These are phyloP conservation scores for Acleris literana DNA, from an alignment of 2,888 invertebrate species.

Conservation along the genomic window DNA sequence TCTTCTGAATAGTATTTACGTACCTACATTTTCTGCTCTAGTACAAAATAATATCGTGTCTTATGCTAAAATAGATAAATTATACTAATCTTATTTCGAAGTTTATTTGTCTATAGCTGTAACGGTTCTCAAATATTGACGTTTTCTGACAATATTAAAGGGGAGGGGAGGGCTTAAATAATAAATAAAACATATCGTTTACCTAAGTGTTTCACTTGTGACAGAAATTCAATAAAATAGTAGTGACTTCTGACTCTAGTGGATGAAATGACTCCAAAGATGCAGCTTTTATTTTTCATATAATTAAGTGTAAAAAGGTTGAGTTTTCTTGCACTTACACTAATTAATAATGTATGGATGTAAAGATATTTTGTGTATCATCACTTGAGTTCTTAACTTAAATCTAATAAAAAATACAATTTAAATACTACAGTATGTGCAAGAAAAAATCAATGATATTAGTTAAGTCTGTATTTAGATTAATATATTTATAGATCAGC, in stretches of 20 bases:
- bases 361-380: too few species aligned
- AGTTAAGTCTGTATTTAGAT: slow-evolving; percentile 60
- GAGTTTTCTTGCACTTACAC: slow-evolving; percentile 20
- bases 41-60: slow-evolving; percentile 71
- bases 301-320: slow-evolving; percentile 60
- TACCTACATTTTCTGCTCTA: slow-evolving; percentile 53
- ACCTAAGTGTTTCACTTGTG: slow-evolving; percentile 69
- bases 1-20: slow-evolving; percentile 17
- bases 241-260: slow-evolving; percentile 45
- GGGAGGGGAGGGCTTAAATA: slow-evolving; percentile 47
- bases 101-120: slow-evolving; percentile 26
- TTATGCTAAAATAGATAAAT: slow-evolving; percentile 51
- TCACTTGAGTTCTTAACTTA: too few species aligned
- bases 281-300: slow-evolving; percentile 79
- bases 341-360: not conserved
- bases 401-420: slow-evolving; percentile 11
- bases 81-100: slow-evolving; percentile 25
- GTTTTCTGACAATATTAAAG: slow-evolving; percentile 36
- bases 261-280: slow-evolving; percentile 68
- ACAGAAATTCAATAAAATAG: slow-evolving; percentile 75
- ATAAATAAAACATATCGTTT: slow-evolving; percentile 75
- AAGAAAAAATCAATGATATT: slow-evolving; percentile 35
- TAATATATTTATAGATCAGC: slow-evolving; percentile 50
- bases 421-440: slow-evolving; percentile 4
- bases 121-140: slow-evolving; percentile 23